Evolutionary conservation across 2,797 vertebrate genomes (phyloP).

Genomic region (Manis pentadactyla): DNA sequence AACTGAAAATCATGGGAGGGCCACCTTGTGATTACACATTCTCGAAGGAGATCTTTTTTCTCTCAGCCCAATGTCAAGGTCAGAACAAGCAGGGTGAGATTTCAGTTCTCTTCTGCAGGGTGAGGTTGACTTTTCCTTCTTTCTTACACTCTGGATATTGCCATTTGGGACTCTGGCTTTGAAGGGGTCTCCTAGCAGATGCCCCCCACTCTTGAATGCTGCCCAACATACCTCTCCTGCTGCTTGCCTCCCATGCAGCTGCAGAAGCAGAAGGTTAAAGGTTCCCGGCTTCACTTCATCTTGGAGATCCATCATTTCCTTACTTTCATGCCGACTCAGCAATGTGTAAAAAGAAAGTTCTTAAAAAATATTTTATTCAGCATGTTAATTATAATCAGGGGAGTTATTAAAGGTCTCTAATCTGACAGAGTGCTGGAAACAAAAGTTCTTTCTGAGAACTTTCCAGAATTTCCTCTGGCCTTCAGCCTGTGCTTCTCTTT

Average conservation of each 20-base stretch:
- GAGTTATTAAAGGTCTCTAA: background rate
- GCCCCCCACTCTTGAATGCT: too few species aligned
- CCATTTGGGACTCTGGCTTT: background rate
- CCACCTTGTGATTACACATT: background rate
- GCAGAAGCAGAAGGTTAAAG: background rate
- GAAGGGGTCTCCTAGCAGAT: background rate
- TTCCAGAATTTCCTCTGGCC: background rate
- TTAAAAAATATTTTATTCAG: background rate
- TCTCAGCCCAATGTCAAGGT: background rate
- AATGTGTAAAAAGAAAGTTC: background rate
- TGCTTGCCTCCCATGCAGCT: background rate
- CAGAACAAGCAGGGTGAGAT: background rate
- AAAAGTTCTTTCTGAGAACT: slow-evolving; percentile 3
- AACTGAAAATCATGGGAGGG: background rate
- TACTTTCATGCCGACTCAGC: background rate
- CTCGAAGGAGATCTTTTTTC: background rate
- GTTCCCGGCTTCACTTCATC: background rate
- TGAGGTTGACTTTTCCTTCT: background rate
- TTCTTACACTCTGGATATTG: background rate
- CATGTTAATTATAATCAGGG: background rate
- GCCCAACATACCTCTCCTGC: accelerated
- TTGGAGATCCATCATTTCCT: background rate
- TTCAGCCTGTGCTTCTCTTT: background rate
- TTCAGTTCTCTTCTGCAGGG: background rate
- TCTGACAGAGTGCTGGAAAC: background rate